Evolutionary conservation across 2,113 vertebrate species (phyloP).

Genomic region (Ciconia boyciana): DNA sequence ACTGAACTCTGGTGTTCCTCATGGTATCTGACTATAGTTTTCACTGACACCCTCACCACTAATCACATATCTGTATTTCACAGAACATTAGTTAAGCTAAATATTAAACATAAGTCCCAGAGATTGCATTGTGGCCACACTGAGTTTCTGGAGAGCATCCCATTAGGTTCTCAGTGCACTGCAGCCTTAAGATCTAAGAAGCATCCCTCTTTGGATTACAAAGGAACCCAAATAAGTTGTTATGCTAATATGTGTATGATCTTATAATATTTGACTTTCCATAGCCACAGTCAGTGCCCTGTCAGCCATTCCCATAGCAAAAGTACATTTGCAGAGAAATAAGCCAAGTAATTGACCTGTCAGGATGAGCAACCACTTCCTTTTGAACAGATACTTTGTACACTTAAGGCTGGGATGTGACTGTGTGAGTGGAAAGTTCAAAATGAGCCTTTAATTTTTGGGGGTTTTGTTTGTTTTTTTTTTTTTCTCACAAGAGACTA

Average conservation of each 20-base stretch:
- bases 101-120: constrained; percentile 47
- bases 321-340: constrained; percentile 5
- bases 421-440: background rate
- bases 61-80: constrained; percentile 36
- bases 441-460: background rate
- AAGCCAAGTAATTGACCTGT: background rate
- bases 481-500: background rate
- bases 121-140: background rate
- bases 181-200: constrained; percentile 18
- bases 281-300: rapidly evolving
- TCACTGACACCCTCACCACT: constrained; percentile 31
- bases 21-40: background rate
- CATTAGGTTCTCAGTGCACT: background rate
- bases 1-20: constrained; percentile 43
- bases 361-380: constrained; percentile 12
- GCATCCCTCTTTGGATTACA: background rate
- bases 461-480: background rate
- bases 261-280: background rate
- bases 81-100: constrained; percentile 52
- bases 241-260: constrained; percentile 23
- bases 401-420: background rate
- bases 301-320: background rate
- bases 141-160: constrained; percentile 19
- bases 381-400: background rate
- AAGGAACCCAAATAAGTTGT: background rate